Percentiles rank a stretch among this genome's conserved stretches.
These are phyloP conservation scores for Megaptera novaeangliae DNA, from an alignment of 2,113 vertebrate genomes.

Conservation along the genomic window DNA sequence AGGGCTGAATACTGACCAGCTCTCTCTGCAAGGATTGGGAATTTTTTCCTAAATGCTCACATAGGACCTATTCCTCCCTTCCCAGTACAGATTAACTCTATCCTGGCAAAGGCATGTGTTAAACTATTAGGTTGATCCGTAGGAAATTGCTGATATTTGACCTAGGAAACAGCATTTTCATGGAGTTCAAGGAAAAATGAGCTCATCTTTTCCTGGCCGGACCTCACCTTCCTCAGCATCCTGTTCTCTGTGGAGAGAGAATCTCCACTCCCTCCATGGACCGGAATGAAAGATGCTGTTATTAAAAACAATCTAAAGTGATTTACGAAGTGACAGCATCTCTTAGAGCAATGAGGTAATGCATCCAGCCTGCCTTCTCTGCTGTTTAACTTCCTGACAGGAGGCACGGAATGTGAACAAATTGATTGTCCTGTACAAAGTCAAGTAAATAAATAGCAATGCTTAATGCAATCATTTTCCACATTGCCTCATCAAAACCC, in stretches of 20 bases:
- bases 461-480: conserved; percentile 72
- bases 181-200: conserved; percentile 12
- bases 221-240: not conserved
- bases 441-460: conserved; percentile 72
- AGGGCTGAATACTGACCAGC: not conserved
- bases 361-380: conserved; percentile 34
- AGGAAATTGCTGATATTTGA: not conserved
- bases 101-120: not conserved
- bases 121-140: not conserved
- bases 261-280: not conserved
- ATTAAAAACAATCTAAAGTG: conserved; percentile 63
- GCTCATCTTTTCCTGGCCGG: not conserved
- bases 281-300: conserved; percentile 62
- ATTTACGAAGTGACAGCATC: conserved; percentile 64
- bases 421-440: conserved; percentile 69
- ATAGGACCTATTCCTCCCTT: not conserved
- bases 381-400: conserved; percentile 63
- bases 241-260: not conserved
- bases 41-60: not conserved
- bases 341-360: conserved; percentile 68
- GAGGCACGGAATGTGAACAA: conserved; percentile 43
- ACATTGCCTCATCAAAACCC: conserved; percentile 63
- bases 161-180: not conserved
- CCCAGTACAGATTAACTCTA: not conserved
- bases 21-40: not conserved